Conservation (phyloP, 2,797 vertebrate genomes). For the Podargus strigoides region DNA sequence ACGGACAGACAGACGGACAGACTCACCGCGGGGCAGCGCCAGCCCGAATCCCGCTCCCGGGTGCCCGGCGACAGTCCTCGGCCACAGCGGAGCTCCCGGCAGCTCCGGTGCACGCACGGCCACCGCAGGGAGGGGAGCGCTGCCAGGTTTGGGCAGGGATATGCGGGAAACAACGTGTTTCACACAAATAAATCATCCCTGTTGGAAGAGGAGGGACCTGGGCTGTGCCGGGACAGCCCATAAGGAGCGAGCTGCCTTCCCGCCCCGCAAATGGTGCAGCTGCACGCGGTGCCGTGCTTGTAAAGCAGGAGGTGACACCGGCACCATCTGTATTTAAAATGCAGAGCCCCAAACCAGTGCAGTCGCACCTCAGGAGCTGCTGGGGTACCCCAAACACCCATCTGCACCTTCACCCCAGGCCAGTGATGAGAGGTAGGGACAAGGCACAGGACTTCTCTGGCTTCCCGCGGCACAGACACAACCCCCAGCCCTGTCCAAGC, state of each 20-base stretch:
- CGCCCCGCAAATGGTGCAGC: not conserved
- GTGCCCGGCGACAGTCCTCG: too few relatives aligned
- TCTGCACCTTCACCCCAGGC: too few relatives aligned
- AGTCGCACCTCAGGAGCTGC: too few relatives aligned
- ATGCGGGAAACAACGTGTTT: not conserved
- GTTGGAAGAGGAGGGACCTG: not conserved
- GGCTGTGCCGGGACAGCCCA: not conserved
- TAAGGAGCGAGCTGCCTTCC: not conserved
- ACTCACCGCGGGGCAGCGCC: not conserved
- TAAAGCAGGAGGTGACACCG: fast-evolving
- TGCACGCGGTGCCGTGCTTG: not conserved
- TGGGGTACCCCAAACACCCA: too few relatives aligned
- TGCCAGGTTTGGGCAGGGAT: not conserved
- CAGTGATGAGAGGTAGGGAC: not conserved
- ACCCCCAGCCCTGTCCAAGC: not conserved
- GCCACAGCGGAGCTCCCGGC: too few relatives aligned
- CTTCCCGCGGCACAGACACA: too few relatives aligned
- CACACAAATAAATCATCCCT: not conserved
- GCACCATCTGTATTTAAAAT: not conserved
- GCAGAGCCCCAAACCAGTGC: not conserved
- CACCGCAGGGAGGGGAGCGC: not conserved
- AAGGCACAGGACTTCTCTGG: not conserved
- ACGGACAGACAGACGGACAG: not conserved
- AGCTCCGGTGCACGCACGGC: not conserved
- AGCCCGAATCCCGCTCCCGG: not conserved